Evolutionary conservation across 2,797 vertebrate species (phyloP), one percentile per base, ranked within the genome.

Genomic region (Semaprochilodus insignis): DNA sequence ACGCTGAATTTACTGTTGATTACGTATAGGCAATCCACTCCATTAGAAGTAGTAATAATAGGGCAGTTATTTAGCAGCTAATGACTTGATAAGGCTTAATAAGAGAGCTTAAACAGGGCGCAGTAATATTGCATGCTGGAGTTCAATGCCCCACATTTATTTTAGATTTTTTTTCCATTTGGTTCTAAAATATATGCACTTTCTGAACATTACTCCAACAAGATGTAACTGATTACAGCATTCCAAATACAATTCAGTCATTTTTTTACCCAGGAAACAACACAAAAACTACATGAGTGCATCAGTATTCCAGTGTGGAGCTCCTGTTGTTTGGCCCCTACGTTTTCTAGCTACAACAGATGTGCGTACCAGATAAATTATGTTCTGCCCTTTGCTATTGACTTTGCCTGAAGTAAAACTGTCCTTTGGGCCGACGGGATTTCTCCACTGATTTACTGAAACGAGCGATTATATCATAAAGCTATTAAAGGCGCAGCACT

Each of bases 401-500:
- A 86, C 85, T 78, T 84, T 85, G 85, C 84, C 84, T 85, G 77
- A 81, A 81, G 88, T 85, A 84, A 85, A 85, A 87, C 71, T 72
- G 80, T 82, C 73, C 80, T 71, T 67, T 82, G 77, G 71, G 69
- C 86, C 77, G 62, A 25, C 23, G 81, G 81, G 82, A 85, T 80
- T 87, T 83, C 72, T 76, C 71, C 57, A 60, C 63, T 81, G 83
- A 81, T 83, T 81, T 72, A 73, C 74, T 17, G 78, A 83, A 81
- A 66, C 16, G 48, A 79, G 59, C 51, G 86, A 83, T 81, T 69
- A 77, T 87, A 83, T 80, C 78, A 65, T 40, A 67, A 79, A n/a
- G 59, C 81, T 81, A 83, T 85, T 77, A 85, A 83, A 85, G 44
- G 14, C 74, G 44, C 60, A 15, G 11, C 17, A 73, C 59, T 74